Base-by-base conservation (phyloP, 2,888 invertebrate genomes). In the Zaprionus obscuricornis region DNA sequence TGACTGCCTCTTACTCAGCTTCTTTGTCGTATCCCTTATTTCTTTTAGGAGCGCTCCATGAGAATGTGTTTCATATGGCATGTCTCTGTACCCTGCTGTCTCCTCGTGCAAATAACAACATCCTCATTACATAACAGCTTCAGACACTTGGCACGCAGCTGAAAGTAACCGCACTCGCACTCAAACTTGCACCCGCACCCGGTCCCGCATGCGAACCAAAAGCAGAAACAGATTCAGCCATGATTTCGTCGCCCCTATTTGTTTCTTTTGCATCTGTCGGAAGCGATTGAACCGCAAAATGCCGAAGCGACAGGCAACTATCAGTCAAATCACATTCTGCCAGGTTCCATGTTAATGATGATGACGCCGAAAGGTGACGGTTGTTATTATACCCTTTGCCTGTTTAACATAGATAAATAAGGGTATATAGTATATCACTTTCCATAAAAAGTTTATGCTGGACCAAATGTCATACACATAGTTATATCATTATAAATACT, bases 291-390 rank as follows among this genome's bases (percentile, higher is more conserved):
- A 58, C 66, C 66, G 33, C 46, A 37, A 51, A 68, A 54, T 47
- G 58, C 24, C 45, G 6, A 7, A 22, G 10, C 27, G 37, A 59
- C 40, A 31, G 45, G n/a, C 50, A 57, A 54, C 42, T 57, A 46
- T 57, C 42, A 46, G 65, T 42, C 40, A 64, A 67, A 54, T 67
- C 29, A 49, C 39, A 13, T 46, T 50, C 22, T 7, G 33, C 26
- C 33, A 50, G 45, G 47, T 39, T 65, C 39, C 17, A 39, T 65
- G 52, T 54, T 65, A 68, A 70, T 70, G 71, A 70, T 68, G 67
- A 68, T 70, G 57, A 70, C 66, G 64, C 40, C 51, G 17, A 27
- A 37, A 55, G 55, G 29, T 47, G 50, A n/a, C n/a, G n/a, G n/a
- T n/a, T n/a, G n/a, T n/a, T n/a, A n/a, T n/a, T n/a, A n/a, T n/a